Conservation (phyloP, 2,888 invertebrate species). For the Aleiodes testaceus region DNA sequence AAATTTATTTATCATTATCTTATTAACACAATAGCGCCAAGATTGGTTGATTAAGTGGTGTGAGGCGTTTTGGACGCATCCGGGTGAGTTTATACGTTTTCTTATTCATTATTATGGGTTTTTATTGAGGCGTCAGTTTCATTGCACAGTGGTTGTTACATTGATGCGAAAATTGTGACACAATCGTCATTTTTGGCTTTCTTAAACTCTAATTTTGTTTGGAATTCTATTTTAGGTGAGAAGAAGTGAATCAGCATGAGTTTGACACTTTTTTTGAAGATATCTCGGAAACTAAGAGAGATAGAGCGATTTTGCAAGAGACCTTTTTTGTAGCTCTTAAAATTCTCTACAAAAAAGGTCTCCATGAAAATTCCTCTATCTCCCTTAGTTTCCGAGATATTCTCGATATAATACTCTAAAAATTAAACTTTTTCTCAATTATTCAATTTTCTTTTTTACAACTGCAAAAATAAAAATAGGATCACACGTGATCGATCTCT, state of each 20-base stretch:
- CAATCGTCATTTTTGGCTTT: background rate
- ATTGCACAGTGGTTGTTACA: constrained; percentile 5
- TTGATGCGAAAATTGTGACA: background rate
- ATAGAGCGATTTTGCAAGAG: too few relatives aligned
- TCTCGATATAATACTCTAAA: background rate
- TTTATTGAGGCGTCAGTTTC: constrained; percentile 10
- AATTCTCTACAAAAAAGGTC: too few relatives aligned
- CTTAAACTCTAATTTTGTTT: too few relatives aligned
- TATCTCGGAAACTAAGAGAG: too few relatives aligned
- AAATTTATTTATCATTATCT: constrained; percentile 57
- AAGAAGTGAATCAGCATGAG: background rate
- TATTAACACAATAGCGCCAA: constrained; percentile 57
- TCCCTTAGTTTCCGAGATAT: background rate
- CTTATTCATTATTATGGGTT: background rate
- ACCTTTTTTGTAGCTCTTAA: too few relatives aligned
- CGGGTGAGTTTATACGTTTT: constrained; percentile 65
- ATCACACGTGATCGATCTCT: too few relatives aligned
- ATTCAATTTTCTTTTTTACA: background rate
- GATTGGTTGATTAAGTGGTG: constrained; percentile 65
- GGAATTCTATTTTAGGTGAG: too few relatives aligned
- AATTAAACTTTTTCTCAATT: background rate
- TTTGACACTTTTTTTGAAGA: too few relatives aligned
- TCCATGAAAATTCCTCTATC: background rate
- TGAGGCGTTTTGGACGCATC: constrained; percentile 69
- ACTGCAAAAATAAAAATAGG: background rate